Percentiles rank a stretch among this genome's conserved stretches.
phyloP scores from a whole-genome alignment of 2,888 invertebrate genomes.

The Creontiades dilutus region DNA sequence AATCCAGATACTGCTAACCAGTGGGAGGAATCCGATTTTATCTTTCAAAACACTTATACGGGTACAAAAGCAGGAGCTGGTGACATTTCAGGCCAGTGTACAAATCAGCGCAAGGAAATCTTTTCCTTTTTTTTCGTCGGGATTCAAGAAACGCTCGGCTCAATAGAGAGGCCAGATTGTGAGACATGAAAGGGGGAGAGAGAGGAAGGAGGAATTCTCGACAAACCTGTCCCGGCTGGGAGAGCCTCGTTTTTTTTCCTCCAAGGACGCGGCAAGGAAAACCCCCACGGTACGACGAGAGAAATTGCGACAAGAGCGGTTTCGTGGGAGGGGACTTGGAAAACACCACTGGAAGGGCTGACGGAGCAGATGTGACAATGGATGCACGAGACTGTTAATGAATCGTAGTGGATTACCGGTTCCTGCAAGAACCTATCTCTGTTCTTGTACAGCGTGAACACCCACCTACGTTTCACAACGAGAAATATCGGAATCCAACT shows the following conservation, averaged over 20 bases:
- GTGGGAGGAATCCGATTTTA: not conserved
- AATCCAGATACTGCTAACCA: no score
- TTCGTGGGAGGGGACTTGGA: not conserved
- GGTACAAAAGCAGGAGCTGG: not conserved
- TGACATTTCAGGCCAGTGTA: not conserved
- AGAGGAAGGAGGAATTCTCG: constrained; percentile 12
- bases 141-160: not conserved
- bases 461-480: not conserved
- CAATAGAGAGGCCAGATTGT: not conserved
- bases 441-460: no score
- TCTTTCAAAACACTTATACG: not conserved
- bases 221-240: constrained; percentile 10
- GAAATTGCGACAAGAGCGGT: constrained; percentile 21
- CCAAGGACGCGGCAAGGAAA: not conserved
- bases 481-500: not conserved
- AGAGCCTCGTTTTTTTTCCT: not conserved
- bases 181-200: not conserved
- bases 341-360: not conserved
- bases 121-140: not conserved
- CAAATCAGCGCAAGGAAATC: not conserved
- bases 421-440: no score
- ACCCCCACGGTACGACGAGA: not conserved
- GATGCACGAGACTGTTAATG: not conserved
- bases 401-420: not conserved
- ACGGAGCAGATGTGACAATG: not conserved